These are phyloP conservation scores for Edolisoma coerulescens DNA, from an alignment of 2,113 vertebrate genomes.

Conservation along the genomic window DNA sequence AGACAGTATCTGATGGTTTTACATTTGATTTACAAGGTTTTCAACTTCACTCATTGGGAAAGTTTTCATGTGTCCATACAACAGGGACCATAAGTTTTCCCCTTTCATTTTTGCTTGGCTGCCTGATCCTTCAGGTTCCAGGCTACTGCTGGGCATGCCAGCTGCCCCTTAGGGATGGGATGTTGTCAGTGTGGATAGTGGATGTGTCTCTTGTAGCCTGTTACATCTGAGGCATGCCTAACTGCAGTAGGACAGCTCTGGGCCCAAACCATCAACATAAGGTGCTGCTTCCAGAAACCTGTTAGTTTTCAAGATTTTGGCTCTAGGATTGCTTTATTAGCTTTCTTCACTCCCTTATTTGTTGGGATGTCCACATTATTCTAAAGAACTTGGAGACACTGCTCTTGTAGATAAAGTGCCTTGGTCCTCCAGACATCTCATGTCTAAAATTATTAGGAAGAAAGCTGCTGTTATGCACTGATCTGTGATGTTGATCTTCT, in stretches of 20 bases:
- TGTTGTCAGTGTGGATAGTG: not conserved
- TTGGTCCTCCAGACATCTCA: not conserved
- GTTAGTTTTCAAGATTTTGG: not conserved
- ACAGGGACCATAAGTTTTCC: not conserved
- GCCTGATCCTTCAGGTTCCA: not conserved
- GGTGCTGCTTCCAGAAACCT: not conserved
- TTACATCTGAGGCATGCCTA: not conserved
- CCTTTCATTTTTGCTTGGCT: not conserved
- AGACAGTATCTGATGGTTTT: not conserved
- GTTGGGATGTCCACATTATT: not conserved
- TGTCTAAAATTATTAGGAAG: not conserved
- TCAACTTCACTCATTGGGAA: not conserved
- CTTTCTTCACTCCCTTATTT: not conserved
- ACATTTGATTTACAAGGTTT: not conserved
- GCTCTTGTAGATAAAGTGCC: not conserved
- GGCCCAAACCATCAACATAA: not conserved
- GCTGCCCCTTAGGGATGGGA: not conserved
- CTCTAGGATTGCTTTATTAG: not conserved
- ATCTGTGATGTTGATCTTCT: not conserved
- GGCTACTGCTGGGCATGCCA: not conserved
- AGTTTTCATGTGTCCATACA: not conserved
- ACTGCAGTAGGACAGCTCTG: not conserved
- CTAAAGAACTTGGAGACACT: not conserved
- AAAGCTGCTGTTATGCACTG: not conserved
- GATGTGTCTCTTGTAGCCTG: not conserved